Conservation (phyloP, 2,113 vertebrate genomes). For the Mungos mungo region DNA sequence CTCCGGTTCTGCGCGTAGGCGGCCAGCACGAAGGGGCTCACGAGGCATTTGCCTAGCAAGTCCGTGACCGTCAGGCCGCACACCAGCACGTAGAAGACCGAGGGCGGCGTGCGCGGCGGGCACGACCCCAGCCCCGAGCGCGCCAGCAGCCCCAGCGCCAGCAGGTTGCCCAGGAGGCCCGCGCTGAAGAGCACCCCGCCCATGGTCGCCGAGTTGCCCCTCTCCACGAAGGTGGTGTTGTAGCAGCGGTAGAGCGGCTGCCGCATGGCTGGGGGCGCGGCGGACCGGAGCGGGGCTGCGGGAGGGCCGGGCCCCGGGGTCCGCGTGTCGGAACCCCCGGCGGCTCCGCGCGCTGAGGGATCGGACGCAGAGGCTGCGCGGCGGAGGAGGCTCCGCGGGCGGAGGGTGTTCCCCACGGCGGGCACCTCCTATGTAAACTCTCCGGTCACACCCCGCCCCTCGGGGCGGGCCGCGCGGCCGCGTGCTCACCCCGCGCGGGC, state of each 20-base stretch:
- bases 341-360: neutral
- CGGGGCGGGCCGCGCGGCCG: neutral
- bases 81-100: slow-evolving; percentile 87
- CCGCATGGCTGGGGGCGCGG: slow-evolving; percentile 31
- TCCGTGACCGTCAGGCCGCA: slow-evolving; percentile 85
- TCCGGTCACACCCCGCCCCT: neutral
- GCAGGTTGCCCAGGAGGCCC: slow-evolving; percentile 86
- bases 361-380: fast-evolving
- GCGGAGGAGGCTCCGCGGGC: neutral
- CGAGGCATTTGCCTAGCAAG: slow-evolving; percentile 86
- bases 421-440: neutral
- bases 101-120: slow-evolving; percentile 53
- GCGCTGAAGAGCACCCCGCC: slow-evolving; percentile 88
- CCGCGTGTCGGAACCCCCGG: neutral
- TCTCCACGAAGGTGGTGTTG: slow-evolving; percentile 74
- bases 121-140: slow-evolving; percentile 81
- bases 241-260: slow-evolving; percentile 75
- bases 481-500: fast-evolving
- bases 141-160: slow-evolving; percentile 84
- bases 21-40: slow-evolving; percentile 87
- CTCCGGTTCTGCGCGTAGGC: slow-evolving; percentile 87
- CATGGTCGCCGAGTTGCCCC: slow-evolving; percentile 74
- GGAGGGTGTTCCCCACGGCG: fast-evolving
- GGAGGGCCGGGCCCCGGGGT: neutral
- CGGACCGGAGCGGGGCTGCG: neutral